A percentile compares a stretch with the other conserved stretches of the same genome.
These are phyloP conservation scores for Yoshiicerus persimilis DNA, from an alignment of 1,140 invertebrate genomes.

Conservation along the genomic window DNA sequence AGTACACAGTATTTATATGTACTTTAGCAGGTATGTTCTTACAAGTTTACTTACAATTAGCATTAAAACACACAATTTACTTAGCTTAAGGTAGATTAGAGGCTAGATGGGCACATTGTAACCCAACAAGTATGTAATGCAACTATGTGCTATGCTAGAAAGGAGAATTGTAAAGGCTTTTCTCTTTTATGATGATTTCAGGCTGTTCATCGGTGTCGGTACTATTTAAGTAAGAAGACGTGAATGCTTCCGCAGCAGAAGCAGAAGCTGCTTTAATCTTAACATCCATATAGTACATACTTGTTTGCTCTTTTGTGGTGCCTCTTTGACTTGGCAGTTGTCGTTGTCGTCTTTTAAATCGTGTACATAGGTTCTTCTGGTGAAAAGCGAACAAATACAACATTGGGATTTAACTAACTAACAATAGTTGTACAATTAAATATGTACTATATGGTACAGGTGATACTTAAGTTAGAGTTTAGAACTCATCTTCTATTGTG, in stretches of 20 bases:
- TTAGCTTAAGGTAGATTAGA: neutral
- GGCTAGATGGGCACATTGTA: neutral
- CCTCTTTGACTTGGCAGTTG: neutral
- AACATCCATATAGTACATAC: constrained; percentile 1
- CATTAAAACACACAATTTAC: neutral
- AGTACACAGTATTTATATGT: neutral
- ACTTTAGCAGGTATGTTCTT: neutral
- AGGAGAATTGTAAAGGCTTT: neutral
- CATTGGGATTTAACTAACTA: neutral
- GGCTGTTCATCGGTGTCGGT: neutral
- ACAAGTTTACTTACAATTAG: neutral
- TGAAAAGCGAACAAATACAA: neutral
- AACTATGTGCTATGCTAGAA: neutral
- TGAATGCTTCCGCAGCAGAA: neutral
- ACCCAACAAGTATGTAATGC: neutral
- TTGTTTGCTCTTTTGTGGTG: neutral
- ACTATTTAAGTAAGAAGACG: neutral
- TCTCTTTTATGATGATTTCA: neutral
- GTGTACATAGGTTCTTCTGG: neutral
- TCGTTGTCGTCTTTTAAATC: neutral
- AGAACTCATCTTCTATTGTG: too few species aligned
- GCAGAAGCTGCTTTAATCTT: neutral
- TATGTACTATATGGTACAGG: neutral
- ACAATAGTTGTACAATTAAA: neutral
- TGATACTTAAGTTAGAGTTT: too few species aligned